Percentiles rank a stretch among this genome's conserved stretches.
phyloP scores from a whole-genome alignment of 2,113 vertebrate species.

The Labeo rohita region DNA sequence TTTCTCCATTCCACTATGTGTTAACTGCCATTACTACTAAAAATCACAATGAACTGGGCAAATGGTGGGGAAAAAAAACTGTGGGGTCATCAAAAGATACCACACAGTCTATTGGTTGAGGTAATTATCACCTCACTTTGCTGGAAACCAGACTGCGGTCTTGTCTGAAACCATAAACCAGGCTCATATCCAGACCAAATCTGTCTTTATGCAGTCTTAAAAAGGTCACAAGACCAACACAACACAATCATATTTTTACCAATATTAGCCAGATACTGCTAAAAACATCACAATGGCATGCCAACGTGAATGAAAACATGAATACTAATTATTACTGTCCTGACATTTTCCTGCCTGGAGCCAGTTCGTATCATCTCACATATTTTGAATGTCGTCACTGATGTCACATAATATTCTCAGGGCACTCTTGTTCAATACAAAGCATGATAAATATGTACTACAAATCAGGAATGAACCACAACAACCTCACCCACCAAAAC shows the following conservation, averaged over 20 bases:
- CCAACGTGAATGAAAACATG: neutral
- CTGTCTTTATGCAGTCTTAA: neutral
- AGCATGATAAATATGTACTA: constrained; percentile 4
- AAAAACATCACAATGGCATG: neutral
- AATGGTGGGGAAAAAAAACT: neutral
- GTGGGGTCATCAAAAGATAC: neutral
- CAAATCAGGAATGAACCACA: constrained; percentile 16
- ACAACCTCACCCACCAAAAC: neutral
- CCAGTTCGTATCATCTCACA: neutral
- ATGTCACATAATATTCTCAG: constrained; percentile 26
- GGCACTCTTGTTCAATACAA: constrained; percentile 41
- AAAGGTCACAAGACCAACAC: neutral
- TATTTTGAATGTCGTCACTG: neutral
- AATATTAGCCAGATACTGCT: neutral
- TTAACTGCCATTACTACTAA: neutral
- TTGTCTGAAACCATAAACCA: neutral
- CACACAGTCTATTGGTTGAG: neutral
- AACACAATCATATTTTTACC: neutral
- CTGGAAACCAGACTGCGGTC: neutral
- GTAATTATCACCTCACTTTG: neutral
- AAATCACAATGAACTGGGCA: neutral
- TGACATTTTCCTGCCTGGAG: constrained; percentile 1
- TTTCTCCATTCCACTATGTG: neutral
- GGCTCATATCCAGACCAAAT: neutral
- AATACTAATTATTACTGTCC: neutral